Base-by-base conservation (phyloP, 1,140 invertebrate species). In the Hylyphantes graminicola region DNA sequence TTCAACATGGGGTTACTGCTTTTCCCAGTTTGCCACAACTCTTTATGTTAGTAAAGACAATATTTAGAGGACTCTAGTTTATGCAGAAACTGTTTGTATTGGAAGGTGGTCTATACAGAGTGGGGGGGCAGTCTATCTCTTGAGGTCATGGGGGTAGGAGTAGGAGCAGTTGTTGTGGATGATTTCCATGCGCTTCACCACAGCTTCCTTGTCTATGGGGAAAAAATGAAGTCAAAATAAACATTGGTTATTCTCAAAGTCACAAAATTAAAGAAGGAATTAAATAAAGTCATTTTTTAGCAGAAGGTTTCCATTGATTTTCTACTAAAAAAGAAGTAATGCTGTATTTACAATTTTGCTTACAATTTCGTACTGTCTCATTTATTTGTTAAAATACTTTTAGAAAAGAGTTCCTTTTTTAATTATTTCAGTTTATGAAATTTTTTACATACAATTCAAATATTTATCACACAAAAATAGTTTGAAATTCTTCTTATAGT, bases 151-250 rank as follows among this genome's bases (percentile, higher is more conserved):
- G 65, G 80, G n/a, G 70, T 76, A 11, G 73, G 73, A 63, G 76
- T 76, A 8, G 9, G 73, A 85, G 10, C 73, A 51, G 57, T 72
- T 85, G 65, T 77, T 77, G 21, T 73, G 51, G 15, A 77, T 73
- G 17, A 85, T 77, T 53, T 61, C 57, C 53, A 85, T 12, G 21
- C 82, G 67, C 48, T 73, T 76, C 70, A 76, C 54, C 10, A 85
- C 82, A 51, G 82, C 82, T 76, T 77, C 73, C 15, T 65, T 73
- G 76, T 85, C 82, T 85, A 35, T n/a, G 19, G 64, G 48, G 54
- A 54, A 2, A 21, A 68, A 10, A 15, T 3, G 10, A 70, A 53
- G 17, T 17, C 0, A 63, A 2, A 19, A 76, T 50, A 59, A 59
- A 1, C 2, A 59, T 3, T 59, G n/a, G 1, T 35, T 35, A 59